Evolutionary conservation across 2,797 vertebrate genomes (phyloP).

Genomic region (Siniperca obscura): DNA sequence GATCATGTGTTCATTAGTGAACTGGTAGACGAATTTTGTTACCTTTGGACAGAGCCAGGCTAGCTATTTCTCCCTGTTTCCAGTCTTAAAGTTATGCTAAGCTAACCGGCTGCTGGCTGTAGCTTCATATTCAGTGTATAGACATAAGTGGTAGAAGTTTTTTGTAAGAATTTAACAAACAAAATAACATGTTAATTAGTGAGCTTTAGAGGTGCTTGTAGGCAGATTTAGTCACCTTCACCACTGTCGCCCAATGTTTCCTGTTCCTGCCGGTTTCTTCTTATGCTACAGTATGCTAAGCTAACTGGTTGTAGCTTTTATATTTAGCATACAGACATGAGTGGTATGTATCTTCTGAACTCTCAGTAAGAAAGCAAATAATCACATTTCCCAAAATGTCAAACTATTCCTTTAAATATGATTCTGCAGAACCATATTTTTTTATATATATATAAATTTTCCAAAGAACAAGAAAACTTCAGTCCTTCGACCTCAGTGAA

Average conservation of each 20-base stretch:
- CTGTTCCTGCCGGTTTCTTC: not conserved
- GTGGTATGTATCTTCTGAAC: not conserved
- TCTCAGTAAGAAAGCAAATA: not conserved
- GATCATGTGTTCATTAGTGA: not conserved
- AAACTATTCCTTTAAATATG: not conserved
- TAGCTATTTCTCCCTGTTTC: not conserved
- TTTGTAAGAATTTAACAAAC: not conserved
- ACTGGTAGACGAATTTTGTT: not conserved
- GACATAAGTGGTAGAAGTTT: not conserved
- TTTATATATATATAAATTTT: not conserved
- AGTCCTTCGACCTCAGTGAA: conserved; percentile 30
- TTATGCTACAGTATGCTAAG: not conserved
- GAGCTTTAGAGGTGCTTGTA: not conserved
- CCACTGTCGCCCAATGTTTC: too few relatives aligned
- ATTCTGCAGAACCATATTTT: conserved; percentile 4
- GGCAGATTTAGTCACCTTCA: not conserved
- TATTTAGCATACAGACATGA: not conserved
- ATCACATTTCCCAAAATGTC: not conserved
- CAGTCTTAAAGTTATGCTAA: not conserved
- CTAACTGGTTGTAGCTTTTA: not conserved
- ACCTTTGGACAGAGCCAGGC: too few relatives aligned
- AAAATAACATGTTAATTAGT: not conserved
- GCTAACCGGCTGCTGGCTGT: not conserved
- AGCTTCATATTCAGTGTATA: not conserved
- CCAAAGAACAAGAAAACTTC: conserved; percentile 3